Evolutionary conservation across 2,888 invertebrate genomes (phyloP), one percentile per base, ranked within the genome.

Genomic region (Scaeva pyrastri): DNA sequence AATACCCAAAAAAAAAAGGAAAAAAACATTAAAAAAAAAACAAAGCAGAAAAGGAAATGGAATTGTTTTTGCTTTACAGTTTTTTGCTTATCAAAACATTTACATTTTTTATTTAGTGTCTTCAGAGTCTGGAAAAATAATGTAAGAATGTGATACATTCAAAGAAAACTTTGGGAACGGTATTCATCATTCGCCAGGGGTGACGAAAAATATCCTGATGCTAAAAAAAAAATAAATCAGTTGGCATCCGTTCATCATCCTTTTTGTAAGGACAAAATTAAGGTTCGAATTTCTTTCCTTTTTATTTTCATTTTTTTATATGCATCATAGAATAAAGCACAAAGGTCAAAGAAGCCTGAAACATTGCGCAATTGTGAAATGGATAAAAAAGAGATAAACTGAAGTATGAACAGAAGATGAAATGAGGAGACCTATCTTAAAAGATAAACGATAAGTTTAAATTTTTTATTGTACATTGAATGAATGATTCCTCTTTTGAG

Each of bases 51-150:
- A 60, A 76, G 76, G 79, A 83, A 74, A 56, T 48, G 52, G 70
- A 41, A 70, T 74, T 79, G 50, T 79, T 79, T 78, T 76, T 56
- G 11, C 11, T 43, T 55, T 14, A 7, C 7, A 16, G 19, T 55
- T 60, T 75, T 72, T 71, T 64, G 68, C 64, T 82, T 76, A 66
- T 60, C 2, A 72, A 82, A 50, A 77, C 77, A 62, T 79, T 83
- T 68, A 72, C 45, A 73, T 60, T 39, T 55, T 64, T 71, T 66
- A 21, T 62, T 70, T 19, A 5, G n/a, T 55, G 12, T 31, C 71
- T 71, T 75, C 43, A 16, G 45, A 71, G 55, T 66, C 36, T 43
- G 72, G 36, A 70, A 52, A 78, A 83, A 78, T 72, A 68, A 66
- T 52, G 16, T 41, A 16, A 23, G 11, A 75, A 26, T 23, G 43